phyloP scores from a whole-genome alignment of 2,797 vertebrate species.

The Botia almorhae region DNA sequence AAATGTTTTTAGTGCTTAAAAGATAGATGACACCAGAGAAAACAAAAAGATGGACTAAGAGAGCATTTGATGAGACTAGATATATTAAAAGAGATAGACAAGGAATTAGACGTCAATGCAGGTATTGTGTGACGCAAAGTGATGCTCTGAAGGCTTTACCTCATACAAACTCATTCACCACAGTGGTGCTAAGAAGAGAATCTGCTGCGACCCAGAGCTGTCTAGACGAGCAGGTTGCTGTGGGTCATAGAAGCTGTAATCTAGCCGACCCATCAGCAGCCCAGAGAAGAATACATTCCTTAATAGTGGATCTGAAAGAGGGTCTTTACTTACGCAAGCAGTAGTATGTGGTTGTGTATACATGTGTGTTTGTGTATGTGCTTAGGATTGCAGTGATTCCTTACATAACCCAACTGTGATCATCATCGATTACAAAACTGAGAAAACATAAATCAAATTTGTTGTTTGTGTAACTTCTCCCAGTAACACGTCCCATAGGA shows the following conservation, averaged over 20 bases:
- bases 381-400: constrained; percentile 5
- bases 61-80: constrained; percentile 18
- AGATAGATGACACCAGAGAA: constrained; percentile 10
- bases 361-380: constrained; percentile 19
- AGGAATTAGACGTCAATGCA: constrained; percentile 29
- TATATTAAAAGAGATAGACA: constrained; percentile 33
- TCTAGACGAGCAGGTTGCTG: constrained; percentile 58
- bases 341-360: constrained; percentile 25
- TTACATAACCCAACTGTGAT: constrained; percentile 26
- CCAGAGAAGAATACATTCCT: constrained; percentile 29
- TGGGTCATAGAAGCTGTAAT: constrained; percentile 55
- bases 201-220: constrained; percentile 29
- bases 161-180: constrained; percentile 32
- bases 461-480: background rate
- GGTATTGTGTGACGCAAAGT: constrained; percentile 43
- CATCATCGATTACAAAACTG: constrained; percentile 4
- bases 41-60: constrained; percentile 4
- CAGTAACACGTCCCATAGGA: constrained; percentile 2
- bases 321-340: constrained; percentile 30
- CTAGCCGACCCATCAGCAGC: constrained; percentile 50
- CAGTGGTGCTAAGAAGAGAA: constrained; percentile 17
- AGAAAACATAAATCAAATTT: background rate
- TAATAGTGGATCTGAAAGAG: constrained; percentile 35
- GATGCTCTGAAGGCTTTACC: constrained; percentile 32
- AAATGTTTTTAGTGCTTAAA: constrained; percentile 12